Evolutionary conservation across 2,797 vertebrate genomes (phyloP), one percentile per base, ranked within the genome.

Genomic region (Microctenopoma stevenorrisi): DNA sequence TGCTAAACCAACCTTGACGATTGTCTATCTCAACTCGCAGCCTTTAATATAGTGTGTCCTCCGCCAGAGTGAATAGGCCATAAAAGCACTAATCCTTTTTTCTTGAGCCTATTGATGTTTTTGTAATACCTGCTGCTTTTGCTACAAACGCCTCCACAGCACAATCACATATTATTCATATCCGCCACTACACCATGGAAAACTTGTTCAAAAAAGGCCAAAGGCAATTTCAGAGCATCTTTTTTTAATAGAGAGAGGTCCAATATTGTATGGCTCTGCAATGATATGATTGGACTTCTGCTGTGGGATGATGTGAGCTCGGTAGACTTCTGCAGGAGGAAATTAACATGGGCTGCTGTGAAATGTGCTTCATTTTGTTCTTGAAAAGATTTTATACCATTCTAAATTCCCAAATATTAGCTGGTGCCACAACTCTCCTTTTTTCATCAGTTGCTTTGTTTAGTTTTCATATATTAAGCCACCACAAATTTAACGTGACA

Each of bases 41-140:
- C 12, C 26, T 74, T 78, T 74, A 65, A 78, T 79, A 61, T 30
- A 55, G 69, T 67, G 35, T 74, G 66, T 64, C 76, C 62, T 70
- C 61, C 54, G 55, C 70, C 42, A 14, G 35, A 46, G 63, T 65
- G 70, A 81, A 80, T 75, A 63, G 71, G 65, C 58, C 56, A 74
- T 88, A 73, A 81, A 89, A 88, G 71, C 77, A 66, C 66, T 76
- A 86, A 88, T 89, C 76, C 71, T 44, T 84, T 76, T 68, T 84
- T 79, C 44, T 62, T 76, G 65, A 76, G 74, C 33, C 59, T 62
- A 56, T 80, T 89, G 67, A 74, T 84, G 66, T 71, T 64, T 79
- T 78, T 85, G 79, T 82, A 57, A 76, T 76, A 68, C 64, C 62
- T 64, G 49, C 63, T 74, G 74, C 65, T 80, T 78, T 79, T 50